Evolutionary conservation across 2,113 vertebrate species (phyloP), one percentile per base, ranked within the genome.

Genomic region (Thamnophis sirtalis): DNA sequence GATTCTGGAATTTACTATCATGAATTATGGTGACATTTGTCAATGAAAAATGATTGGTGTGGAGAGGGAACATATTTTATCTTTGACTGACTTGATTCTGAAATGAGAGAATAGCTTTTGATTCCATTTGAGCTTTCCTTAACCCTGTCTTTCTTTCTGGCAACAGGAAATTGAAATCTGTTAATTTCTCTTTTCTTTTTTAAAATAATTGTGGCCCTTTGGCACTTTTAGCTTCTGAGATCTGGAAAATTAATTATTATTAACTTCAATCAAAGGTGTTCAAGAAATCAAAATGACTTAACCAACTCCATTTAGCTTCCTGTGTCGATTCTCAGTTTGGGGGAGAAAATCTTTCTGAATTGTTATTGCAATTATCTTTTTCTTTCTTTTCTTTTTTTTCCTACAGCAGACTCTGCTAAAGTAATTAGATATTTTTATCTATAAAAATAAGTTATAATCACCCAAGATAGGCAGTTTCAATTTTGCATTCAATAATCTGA

Each of bases 401-500:
- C 88, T 93, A 92, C 85, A 94, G 94, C 91, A 94, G 96, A 95
- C 19, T 96, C 96, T 96, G 94, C 96, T 96, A 93, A 93, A 95
- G 95, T 96, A 97, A 97, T 97, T 97, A 97, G 94, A 95, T 95
- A 96, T 96, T 96, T 96, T 80, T 80, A 43, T 80, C 73, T 93
- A 96, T 95, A 96, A 96, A 97, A 96, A 96, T 94, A 96, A 96
- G 94, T 96, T 95, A 96, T 91, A 86, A 95, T 94, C 96, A 94
- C 92, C 95, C 95, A 93, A 96, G 95, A 94, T 89, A 89, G 55
- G 26, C 93, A 96, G 95, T 93, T 97, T 96, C 93, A 95, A 95
- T 96, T 96, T 96, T 96, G 91, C 94, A 96, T 97, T 96, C 96
- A 96, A 97, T 97, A 97, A 97, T 96, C 96, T 95, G 94, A 95